These are phyloP conservation scores for Hedychridium roseum DNA, from an alignment of 2,888 invertebrate genomes.

Conservation along the genomic window DNA sequence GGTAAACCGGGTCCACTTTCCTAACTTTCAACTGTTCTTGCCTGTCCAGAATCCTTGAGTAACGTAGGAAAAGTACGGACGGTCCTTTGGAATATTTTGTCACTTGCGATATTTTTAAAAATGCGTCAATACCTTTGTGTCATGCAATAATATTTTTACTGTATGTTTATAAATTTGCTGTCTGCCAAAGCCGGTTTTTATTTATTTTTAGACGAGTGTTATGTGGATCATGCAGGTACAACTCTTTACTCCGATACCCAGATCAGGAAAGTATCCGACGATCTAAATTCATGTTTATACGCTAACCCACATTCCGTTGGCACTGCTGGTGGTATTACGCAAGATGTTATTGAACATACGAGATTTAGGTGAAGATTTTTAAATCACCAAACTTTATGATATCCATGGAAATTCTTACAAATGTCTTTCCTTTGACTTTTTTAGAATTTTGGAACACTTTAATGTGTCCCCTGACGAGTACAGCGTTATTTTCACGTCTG, in stretches of 20 bases:
- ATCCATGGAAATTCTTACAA: neutral
- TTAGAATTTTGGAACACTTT: constrained; percentile 84
- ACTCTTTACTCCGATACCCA: constrained; percentile 82
- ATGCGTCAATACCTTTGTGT: constrained; percentile 15
- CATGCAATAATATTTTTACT: neutral
- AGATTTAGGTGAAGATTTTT: constrained; percentile 71
- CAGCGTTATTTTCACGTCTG: constrained; percentile 90
- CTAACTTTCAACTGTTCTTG: too few species aligned
- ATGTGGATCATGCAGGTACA: constrained; percentile 90
- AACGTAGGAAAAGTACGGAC: too few species aligned
- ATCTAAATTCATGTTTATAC: constrained; percentile 77
- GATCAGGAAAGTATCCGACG: constrained; percentile 71
- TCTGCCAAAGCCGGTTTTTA: neutral
- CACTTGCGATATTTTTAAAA: too few species aligned
- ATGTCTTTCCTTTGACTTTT: constrained; percentile 41
- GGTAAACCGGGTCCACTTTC: too few species aligned
- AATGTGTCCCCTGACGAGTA: constrained; percentile 83
- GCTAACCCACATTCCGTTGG: constrained; percentile 89
- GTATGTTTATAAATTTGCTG: neutral
- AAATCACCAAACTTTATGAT: neutral
- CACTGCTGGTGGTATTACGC: constrained; percentile 79
- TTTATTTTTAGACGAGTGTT: constrained; percentile 71
- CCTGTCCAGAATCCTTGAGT: too few species aligned
- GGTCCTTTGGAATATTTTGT: too few species aligned
- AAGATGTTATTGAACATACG: constrained; percentile 84